Evolutionary conservation across 2,888 invertebrate genomes (phyloP).

Genomic region (Perizoma flavofasciatum): DNA sequence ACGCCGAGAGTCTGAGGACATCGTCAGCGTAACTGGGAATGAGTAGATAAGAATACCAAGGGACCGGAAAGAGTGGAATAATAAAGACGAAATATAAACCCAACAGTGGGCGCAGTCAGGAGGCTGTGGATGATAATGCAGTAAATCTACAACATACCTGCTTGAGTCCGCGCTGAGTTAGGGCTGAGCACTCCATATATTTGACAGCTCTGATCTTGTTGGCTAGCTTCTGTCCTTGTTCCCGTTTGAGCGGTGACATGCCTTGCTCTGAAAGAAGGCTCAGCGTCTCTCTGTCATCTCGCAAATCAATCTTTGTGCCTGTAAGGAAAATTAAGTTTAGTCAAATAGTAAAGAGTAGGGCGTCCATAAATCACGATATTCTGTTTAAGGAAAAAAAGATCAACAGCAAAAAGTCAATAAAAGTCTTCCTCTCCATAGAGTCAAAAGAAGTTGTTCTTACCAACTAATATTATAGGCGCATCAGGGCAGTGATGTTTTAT

Average conservation of each 20-base stretch:
- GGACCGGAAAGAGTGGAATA: too few relatives aligned
- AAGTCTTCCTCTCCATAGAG: too few relatives aligned
- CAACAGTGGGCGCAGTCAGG: too few relatives aligned
- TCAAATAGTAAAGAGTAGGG: too few relatives aligned
- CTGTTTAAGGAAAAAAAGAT: too few relatives aligned
- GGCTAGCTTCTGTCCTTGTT: constrained; percentile 99
- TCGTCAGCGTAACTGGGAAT: too few relatives aligned
- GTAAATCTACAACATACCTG: constrained; percentile 80
- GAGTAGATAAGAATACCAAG: too few relatives aligned
- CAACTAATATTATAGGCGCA: constrained; percentile 99
- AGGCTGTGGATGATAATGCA: too few relatives aligned
- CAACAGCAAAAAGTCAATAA: too few relatives aligned
- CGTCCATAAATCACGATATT: too few relatives aligned
- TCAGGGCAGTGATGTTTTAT: constrained; percentile 99
- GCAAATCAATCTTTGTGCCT: constrained; percentile 99
- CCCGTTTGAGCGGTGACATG: constrained; percentile 97
- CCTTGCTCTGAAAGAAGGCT: constrained; percentile 96
- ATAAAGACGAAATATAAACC: too few relatives aligned
- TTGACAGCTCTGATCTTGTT: constrained; percentile 99
- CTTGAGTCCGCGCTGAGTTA: constrained; percentile 98
- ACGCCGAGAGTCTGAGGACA: too few relatives aligned
- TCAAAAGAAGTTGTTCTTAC: constrained; percentile 67
- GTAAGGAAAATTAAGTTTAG: constrained; percentile 11
- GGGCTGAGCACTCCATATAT: constrained; percentile 99
- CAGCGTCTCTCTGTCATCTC: constrained; percentile 98